These are phyloP conservation scores for Erythrocercus mccallii DNA, from an alignment of 2,113 vertebrate species.

Conservation along the genomic window DNA sequence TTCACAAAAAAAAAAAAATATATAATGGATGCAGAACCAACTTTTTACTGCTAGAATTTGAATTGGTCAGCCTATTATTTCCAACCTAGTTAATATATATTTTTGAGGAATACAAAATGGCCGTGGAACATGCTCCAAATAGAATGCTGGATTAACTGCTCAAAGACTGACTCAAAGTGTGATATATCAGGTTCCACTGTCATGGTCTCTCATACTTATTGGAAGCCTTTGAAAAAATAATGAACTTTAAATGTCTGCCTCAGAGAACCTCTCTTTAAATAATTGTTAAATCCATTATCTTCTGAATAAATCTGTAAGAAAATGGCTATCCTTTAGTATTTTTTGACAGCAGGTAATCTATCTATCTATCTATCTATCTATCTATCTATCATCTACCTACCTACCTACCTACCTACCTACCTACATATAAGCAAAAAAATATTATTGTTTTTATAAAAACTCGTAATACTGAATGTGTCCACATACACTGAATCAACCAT, in stretches of 20 bases:
- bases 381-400: too few species aligned
- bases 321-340: background rate
- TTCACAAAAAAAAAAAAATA: background rate
- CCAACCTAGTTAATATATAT: background rate
- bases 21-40: background rate
- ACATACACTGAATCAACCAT: background rate
- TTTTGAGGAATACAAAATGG: background rate
- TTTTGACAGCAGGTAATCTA: background rate
- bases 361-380: background rate
- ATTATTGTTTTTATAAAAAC: background rate
- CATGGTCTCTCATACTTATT: background rate
- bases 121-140: background rate
- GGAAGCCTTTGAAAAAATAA: slow-evolving; percentile 10
- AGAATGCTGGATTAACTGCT: background rate
- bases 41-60: background rate
- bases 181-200: background rate
- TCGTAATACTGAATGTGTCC: background rate
- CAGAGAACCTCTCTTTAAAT: background rate
- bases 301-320: background rate
- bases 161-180: background rate
- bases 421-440: background rate
- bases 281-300: slow-evolving; percentile 8
- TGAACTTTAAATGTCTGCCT: background rate
- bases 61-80: background rate
- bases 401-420: background rate